Evolutionary conservation across 2,797 vertebrate species (phyloP).

Genomic region (Cossypha heuglini): DNA sequence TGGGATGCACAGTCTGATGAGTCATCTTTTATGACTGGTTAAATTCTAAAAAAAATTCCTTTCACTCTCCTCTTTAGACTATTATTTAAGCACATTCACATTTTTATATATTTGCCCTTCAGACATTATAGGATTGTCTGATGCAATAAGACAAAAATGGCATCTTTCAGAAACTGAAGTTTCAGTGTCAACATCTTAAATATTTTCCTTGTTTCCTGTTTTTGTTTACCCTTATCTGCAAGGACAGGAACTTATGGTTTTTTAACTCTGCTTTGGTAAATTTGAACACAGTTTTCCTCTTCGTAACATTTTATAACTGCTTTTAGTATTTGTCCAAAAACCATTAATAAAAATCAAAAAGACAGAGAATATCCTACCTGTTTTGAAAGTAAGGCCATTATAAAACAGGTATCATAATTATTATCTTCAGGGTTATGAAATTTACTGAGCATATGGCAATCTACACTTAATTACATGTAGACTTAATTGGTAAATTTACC

Average conservation of each 20-base stretch:
- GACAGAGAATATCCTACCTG: neutral
- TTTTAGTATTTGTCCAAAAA: neutral
- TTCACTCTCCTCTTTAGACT: neutral
- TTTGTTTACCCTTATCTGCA: neutral
- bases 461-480: slow-evolving; percentile 34
- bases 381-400: neutral
- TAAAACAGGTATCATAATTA: neutral
- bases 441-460: slow-evolving; percentile 11
- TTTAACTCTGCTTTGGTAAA: neutral
- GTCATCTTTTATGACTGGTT: neutral
- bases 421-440: slow-evolving; percentile 22
- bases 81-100: neutral
- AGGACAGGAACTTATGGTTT: neutral
- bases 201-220: neutral
- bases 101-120: neutral
- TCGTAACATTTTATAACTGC: neutral
- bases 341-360: neutral
- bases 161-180: neutral
- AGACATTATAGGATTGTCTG: neutral
- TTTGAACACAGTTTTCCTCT: neutral
- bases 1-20: neutral
- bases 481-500: slow-evolving; percentile 21
- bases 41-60: neutral
- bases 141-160: neutral
- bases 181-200: neutral